Base-by-base conservation (phyloP, 2,113 vertebrate genomes). In the Rynchops niger region DNA sequence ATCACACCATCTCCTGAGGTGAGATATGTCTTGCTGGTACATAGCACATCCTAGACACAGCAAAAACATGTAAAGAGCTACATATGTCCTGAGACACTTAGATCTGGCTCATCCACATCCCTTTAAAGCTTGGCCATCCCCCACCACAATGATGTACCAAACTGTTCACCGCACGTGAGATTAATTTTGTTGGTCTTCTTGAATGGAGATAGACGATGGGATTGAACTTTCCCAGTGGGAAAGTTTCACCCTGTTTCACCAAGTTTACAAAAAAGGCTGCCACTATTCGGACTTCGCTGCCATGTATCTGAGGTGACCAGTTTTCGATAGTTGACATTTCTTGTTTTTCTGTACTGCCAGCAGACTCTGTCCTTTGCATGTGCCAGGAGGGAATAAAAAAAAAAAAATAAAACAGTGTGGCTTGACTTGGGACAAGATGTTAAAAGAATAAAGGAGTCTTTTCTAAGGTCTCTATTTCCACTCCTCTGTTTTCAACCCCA, bases 121-220 rank as follows among this genome's bases (percentile, higher is more conserved):
- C 20, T 62, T 70, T 61, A 25, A 73, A 87, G 6, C 34, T 38
- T 77, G 10, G 27, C 26, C 2, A 6, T 14, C 81, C 55, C 26
- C 42, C 36, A 47, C 11, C 34, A 69, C 34, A 30, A 9, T 11
- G 11, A 73, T 13, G 20, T 36, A 52, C 42, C 0, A 0, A 62
- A 19, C 21, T 78, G 36, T 61, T 62, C 1, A 5, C 49, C 72
- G 50, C 29, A 87, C 1, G 2, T 1, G 1, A 49, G 23, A 16
- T 58, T 49, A 49, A 27, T 81, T 76, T 49, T 77, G 19, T 40
- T 89, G 5, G 13, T 81, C 45, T 70, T 70, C 16, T 42, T 77
- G 12, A n/a, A 58, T 11, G 13, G 58, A 86, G 45, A 84, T 21
- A 72, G 14, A 42, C 69, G 4, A 63, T 49, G 32, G 16, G 38